These are phyloP conservation scores for Cephus pulcher DNA, from an alignment of 2,888 invertebrate genomes.

Conservation along the genomic window DNA sequence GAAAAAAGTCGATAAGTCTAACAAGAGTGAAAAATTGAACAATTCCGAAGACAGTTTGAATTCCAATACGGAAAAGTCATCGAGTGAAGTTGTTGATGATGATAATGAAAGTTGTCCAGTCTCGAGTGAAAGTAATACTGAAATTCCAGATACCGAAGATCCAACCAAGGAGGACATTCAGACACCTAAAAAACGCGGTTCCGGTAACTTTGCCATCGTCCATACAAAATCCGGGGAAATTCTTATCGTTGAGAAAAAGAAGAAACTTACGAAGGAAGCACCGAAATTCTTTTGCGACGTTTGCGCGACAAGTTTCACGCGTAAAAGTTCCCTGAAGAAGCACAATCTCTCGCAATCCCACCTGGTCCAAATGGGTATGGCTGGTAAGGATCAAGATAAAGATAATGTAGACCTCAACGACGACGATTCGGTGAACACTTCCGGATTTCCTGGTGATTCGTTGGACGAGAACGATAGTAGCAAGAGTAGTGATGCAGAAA, in stretches of 20 bases:
- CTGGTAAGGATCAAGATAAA: slow-evolving; percentile 28
- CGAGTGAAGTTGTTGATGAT: slow-evolving; percentile 25
- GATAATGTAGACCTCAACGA: slow-evolving; percentile 11
- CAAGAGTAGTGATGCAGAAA: neutral
- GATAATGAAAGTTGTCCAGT: neutral
- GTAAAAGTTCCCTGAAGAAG: slow-evolving; percentile 61
- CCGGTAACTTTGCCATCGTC: slow-evolving; percentile 58
- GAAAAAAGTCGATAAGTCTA: neutral
- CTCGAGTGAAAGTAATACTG: neutral
- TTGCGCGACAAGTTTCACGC: slow-evolving; percentile 60
- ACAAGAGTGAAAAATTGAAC: slow-evolving; percentile 9
- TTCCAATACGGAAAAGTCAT: slow-evolving; percentile 5
- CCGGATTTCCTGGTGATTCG: neutral
- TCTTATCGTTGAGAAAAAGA: slow-evolving; percentile 60
- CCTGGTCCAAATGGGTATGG: slow-evolving; percentile 44
- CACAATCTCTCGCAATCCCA: slow-evolving; percentile 63
- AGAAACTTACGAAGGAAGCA: slow-evolving; percentile 61
- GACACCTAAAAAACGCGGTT: slow-evolving; percentile 47
- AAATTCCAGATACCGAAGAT: neutral
- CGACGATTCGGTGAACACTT: slow-evolving; percentile 13
- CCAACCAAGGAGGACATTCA: slow-evolving; percentile 36
- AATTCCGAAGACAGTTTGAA: neutral
- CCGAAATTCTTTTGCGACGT: slow-evolving; percentile 61
- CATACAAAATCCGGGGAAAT: slow-evolving; percentile 61
- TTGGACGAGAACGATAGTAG: slow-evolving; percentile 12